Evolutionary conservation across 1,140 invertebrate genomes (phyloP), one percentile per base, ranked within the genome.

Genomic region (Neoseiulus cucumeris): DNA sequence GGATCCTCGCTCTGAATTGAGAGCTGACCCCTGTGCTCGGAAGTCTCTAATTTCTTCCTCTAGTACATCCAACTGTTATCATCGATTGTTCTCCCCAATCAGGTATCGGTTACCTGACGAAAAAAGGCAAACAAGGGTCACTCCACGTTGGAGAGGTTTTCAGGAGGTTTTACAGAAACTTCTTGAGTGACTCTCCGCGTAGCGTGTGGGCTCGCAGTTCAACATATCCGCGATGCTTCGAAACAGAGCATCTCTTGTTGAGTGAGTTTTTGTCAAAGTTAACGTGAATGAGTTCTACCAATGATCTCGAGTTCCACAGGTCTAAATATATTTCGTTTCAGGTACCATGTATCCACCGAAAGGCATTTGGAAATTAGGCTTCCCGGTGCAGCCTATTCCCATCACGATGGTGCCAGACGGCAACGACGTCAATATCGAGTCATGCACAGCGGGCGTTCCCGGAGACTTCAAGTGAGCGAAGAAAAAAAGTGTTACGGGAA

Each of bases 151-250:
- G 51, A 59, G 25, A 33, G 6, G 22, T 59, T 6, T 25, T 59
- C 22, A 25, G 51, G 25, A 25, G 22, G 14, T 59, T 59, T 25
- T 59, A 59, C 22, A 14, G 22, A 12, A 33, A 59, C 22, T 59
- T 59, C 9, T 33, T 59, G 25, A 59, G 14, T 14, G 14, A 59
- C 22, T 59, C 51, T n/a, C 51, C 51, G 1, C 51, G 22, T 17
- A 20, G 22, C 12, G 51, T 59, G 4, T 59, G 51, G 51, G 51
- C 51, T 59, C 51, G 51, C 33, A 59, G 51, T 20, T 59, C 51
- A 33, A 59, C 51, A 14, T 59, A 59, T 25, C 25, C 25, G 4
- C 51, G 51, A 25, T 59, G 51, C 22, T 59, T 20, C 51, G 51
- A 59, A 25, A 59, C 51, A 25, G 51, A 59, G 22, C 22, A 59